Evolutionary conservation across 2,113 vertebrate genomes (phyloP), one percentile per base, ranked within the genome.

Genomic region (Puntigrus tetrazona): DNA sequence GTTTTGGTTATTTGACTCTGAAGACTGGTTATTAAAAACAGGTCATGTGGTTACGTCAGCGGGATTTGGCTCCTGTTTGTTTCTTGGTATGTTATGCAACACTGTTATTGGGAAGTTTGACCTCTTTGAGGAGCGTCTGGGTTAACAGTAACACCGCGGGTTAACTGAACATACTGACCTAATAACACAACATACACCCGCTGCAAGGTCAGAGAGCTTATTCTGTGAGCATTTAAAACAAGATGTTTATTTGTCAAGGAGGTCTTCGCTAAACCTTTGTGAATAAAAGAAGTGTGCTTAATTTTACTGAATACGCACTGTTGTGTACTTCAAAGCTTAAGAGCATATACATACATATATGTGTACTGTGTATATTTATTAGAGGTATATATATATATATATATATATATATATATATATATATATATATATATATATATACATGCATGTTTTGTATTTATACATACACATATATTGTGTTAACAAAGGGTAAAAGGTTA

Each of bases 11-110:
- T 77, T 55, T 57, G 45, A 77, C 75, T 57, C 50, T 77, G 36
- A 70, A 57, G 50, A 38, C 31, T 57, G 75, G 50, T 36, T 77
- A 52, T 77, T 67, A 78, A 38, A 82, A 82, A 83, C 47, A 41
- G 73, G 63, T 77, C 13, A 77, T 59, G n/a, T 61, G 73, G 47
- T 86, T 82, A 43, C 27, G 25, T 82, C 73, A 82, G 73, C 36
- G 31, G 18, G 43, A 70, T 65, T 47, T 27, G 43, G n/a, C 36
- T 70, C 9, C 22, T 78, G 34, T 43, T 55, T 61, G 20, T 38
- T 57, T 72, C 50, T 73, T 80, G 18, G 65, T n/a, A 34, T 31
- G 65, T 47, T 81, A 86, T 20, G 9, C 36, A 47, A 73, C 38
- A 50, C 74, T 69, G 13, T 57, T 76, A 55, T 27, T 45, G 7